Conservation (phyloP, 2,888 invertebrate species). For the Xestia xanthographa region DNA sequence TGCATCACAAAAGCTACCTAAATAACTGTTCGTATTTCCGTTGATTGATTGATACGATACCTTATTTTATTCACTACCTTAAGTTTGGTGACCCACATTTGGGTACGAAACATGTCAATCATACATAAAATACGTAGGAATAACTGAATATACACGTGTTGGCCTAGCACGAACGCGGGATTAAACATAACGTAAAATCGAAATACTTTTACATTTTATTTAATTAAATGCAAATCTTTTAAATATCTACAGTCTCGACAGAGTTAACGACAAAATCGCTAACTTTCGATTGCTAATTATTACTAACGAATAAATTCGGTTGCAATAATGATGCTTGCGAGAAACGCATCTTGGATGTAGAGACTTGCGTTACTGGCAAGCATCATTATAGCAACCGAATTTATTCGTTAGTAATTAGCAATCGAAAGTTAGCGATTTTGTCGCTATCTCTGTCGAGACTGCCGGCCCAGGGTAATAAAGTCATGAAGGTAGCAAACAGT, state of each 20-base stretch:
- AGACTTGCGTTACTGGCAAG: no score
- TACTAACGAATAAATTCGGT: no score
- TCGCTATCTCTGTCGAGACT: no score
- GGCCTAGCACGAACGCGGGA: not conserved
- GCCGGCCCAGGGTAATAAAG: conserved; percentile 52
- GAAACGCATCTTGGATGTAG: no score
- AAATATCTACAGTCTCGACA: not conserved
- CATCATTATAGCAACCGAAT: no score
- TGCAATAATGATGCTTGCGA: no score
- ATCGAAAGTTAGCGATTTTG: no score
- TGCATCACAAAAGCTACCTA: conserved; percentile 14
- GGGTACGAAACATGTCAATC: conserved; percentile 72
- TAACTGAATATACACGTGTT: conserved; percentile 22
- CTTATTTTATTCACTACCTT: conserved; percentile 8
- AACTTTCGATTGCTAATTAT: no score
- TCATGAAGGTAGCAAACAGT: conserved; percentile 25
- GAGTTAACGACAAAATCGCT: no score
- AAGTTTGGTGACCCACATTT: conserved; percentile 66
- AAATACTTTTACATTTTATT: not conserved
- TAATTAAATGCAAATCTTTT: not conserved
- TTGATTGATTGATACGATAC: conserved; percentile 54
- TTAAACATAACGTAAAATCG: not conserved
- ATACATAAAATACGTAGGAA: conserved; percentile 66
- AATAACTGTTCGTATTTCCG: conserved; percentile 35
- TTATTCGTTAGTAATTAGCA: no score